These are phyloP conservation scores for Heteronetta atricapilla DNA, from an alignment of 2,113 vertebrate genomes.

Conservation along the genomic window DNA sequence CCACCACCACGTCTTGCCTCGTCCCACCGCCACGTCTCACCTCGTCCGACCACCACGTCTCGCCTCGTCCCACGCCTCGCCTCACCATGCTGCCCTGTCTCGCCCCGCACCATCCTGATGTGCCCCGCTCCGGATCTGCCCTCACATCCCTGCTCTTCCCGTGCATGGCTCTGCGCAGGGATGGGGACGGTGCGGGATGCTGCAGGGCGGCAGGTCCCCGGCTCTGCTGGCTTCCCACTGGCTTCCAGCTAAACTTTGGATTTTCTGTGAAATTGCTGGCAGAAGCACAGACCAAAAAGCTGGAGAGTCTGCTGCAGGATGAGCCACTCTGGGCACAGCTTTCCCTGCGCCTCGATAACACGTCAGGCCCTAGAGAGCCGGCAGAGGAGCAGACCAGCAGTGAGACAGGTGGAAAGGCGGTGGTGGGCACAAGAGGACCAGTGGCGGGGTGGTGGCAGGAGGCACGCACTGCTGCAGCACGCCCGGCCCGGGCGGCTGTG, in stretches of 20 bases:
- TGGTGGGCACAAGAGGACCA: too few species aligned
- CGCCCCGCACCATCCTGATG: background rate
- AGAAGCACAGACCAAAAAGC: background rate
- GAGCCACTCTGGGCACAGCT: background rate
- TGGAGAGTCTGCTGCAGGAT: background rate
- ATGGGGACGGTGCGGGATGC: background rate
- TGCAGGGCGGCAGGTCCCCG: fast-evolving
- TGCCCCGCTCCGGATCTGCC: fast-evolving
- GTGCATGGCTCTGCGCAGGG: background rate
- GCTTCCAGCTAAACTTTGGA: background rate
- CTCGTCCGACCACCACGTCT: too few species aligned
- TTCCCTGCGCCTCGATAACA: background rate
- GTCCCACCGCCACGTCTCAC: background rate
- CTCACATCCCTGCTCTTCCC: background rate
- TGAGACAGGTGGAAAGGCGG: background rate
- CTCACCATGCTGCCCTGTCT: too few species aligned
- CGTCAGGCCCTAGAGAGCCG: too few species aligned
- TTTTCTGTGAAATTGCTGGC: background rate
- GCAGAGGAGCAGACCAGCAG: background rate
- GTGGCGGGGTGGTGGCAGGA: background rate
- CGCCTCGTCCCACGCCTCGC: too few species aligned
- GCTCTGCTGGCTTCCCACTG: background rate
- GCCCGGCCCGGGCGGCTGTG: fast-evolving
- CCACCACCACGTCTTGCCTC: too few species aligned
- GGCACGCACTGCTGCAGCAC: background rate